phyloP scores from a whole-genome alignment of 2,888 invertebrate species.

The Branchipolynoe longqiensis region DNA sequence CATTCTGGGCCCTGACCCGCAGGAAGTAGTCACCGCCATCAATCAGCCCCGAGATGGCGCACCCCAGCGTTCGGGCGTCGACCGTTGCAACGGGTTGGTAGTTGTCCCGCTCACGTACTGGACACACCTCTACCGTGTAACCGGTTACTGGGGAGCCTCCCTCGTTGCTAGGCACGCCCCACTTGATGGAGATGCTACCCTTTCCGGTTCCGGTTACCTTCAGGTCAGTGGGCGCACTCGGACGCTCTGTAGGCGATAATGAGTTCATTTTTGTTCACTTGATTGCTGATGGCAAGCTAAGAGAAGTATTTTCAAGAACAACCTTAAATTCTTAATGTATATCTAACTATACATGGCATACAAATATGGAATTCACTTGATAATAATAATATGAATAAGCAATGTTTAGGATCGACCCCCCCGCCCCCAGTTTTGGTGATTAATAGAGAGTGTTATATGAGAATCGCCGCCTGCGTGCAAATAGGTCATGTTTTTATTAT shows the following conservation, averaged over 20 bases:
- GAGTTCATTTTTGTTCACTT: too few relatives aligned
- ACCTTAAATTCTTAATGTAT: too few relatives aligned
- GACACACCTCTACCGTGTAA: constrained; percentile 78
- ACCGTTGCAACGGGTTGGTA: constrained; percentile 64
- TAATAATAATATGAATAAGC: too few relatives aligned
- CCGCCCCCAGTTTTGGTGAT: too few relatives aligned
- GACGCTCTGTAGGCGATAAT: constrained; percentile 61
- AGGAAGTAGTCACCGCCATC: constrained; percentile 86
- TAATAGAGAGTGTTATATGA: too few relatives aligned
- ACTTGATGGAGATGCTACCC: constrained; percentile 75
- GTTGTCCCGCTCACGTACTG: constrained; percentile 63
- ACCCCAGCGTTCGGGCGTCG: constrained; percentile 61
- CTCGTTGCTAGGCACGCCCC: constrained; percentile 82
- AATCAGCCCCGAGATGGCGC: constrained; percentile 67
- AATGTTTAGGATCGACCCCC: too few relatives aligned
- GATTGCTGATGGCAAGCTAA: too few relatives aligned
- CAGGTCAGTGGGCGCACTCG: constrained; percentile 74
- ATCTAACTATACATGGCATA: too few relatives aligned
- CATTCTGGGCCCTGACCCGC: constrained; percentile 91
- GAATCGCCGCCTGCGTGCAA: too few relatives aligned
- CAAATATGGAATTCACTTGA: too few relatives aligned
- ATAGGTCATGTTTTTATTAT: too few relatives aligned
- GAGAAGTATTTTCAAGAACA: too few relatives aligned
- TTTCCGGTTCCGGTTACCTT: constrained; percentile 73
- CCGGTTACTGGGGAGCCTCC: constrained; percentile 80